A percentile compares a stretch with the other conserved stretches of the same genome.
Evolutionary conservation across 2,113 vertebrate species (phyloP).

Genomic region (Corythornis cristatus): DNA sequence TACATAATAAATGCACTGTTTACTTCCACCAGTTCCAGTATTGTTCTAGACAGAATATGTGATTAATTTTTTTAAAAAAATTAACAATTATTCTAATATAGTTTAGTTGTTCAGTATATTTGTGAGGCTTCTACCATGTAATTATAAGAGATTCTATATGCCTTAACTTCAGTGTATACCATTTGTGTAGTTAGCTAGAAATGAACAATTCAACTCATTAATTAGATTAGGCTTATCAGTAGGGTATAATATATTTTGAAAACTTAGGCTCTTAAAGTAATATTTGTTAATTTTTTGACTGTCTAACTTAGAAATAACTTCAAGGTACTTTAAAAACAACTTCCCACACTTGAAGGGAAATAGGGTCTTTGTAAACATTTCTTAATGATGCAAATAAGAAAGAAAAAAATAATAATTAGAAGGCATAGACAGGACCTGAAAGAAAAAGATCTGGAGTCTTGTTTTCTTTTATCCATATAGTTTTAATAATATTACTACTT

Average conservation of each 20-base stretch:
- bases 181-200: background rate
- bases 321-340: background rate
- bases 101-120: background rate
- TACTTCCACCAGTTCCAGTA: background rate
- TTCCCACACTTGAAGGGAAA: background rate
- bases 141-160: background rate
- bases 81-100: background rate
- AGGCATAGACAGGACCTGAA: background rate
- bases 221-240: background rate
- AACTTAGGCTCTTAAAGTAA: background rate
- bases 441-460: background rate
- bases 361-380: background rate
- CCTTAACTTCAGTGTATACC: background rate
- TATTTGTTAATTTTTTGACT: background rate
- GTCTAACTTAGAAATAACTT: background rate
- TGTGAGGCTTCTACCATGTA: background rate
- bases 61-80: background rate
- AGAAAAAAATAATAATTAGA: background rate
- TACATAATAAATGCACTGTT: background rate
- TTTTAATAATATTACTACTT: background rate
- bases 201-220: background rate
- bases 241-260: background rate
- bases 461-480: background rate
- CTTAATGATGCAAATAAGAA: background rate
- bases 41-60: background rate